Base-by-base conservation (phyloP, 2,797 vertebrate genomes). In the Tokudaia muenninki region DNA sequence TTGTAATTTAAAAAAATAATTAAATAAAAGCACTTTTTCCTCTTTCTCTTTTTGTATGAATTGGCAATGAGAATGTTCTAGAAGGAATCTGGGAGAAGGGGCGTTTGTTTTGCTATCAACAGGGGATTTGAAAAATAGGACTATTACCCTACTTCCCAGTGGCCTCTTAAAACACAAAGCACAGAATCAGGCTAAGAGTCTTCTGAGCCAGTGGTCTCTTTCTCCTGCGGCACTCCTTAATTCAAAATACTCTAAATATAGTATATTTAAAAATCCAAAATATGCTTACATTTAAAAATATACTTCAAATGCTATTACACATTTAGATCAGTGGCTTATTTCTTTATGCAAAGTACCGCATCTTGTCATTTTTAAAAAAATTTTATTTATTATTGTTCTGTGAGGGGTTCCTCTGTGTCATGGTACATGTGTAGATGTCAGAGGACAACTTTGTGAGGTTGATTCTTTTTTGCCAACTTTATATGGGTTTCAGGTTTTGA, bases 101-200 rank as follows among this genome's bases (percentile, higher is more conserved):
- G 29, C 61, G 41, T 44, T 34, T 91, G 87, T 88, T 74, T 84
- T 93, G 31, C 67, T 81, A 91, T 92, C 79, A 81, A 87, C n/a
- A 63, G 21, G 57, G 4, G 44, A 81, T 75, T 59, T 92, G 6
- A 90, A 91, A 65, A 82, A 57, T 11, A 34, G 34, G 31, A 82
- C 81, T 44, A 50, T n/a, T 63, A 78, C 4, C 0, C 57, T n/a
- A 8, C 22, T 94, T 97, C 34, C 2, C 78, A 92, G 63, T 7
- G 31, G 7, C 80, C 52, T 22, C 59, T 44, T 41, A 63, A 55
- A 44, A 31, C 41, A 61, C 26, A 47, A n/a, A 63, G 29, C 59
- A 29, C 24, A 63, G 13, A 57, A 82, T 84, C 26, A 63, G 44
- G 44, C 10, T 24, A 41, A 41, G 47, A 65, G 61, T 84, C 41